phyloP scores from a whole-genome alignment of 1,140 invertebrate genomes.

The Drosophila eugracilis region DNA sequence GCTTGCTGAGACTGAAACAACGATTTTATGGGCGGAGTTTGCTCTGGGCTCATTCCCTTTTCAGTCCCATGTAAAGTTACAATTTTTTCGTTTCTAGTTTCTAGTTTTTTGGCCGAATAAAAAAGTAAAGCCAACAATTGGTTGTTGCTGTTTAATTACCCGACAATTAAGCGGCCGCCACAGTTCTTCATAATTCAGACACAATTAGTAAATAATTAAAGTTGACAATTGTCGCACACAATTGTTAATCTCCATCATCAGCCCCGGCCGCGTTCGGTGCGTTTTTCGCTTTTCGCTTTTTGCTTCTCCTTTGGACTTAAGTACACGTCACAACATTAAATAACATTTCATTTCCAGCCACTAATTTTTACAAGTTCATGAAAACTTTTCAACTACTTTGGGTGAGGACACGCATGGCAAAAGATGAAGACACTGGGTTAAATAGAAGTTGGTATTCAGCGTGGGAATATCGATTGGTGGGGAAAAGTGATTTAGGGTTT shows the following conservation, averaged over 20 bases:
- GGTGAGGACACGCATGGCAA: slow-evolving; percentile 12
- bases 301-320: slow-evolving; percentile 23
- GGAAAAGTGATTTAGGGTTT: background rate
- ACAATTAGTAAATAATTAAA: slow-evolving; percentile 81
- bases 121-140: slow-evolving; percentile 42
- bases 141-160: slow-evolving; percentile 57
- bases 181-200: slow-evolving; percentile 74
- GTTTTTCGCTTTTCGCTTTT: slow-evolving; percentile 9
- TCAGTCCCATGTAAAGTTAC: slow-evolving; percentile 20
- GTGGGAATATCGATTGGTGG: slow-evolving; percentile 8
- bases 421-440: background rate
- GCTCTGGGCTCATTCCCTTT: slow-evolving; percentile 13
- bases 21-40: slow-evolving; percentile 61
- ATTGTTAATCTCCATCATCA: slow-evolving; percentile 55
- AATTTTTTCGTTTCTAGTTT: background rate
- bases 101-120: slow-evolving; percentile 25
- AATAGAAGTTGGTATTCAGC: background rate
- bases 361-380: slow-evolving; percentile 14
- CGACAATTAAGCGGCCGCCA: slow-evolving; percentile 62
- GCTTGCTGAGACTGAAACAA: slow-evolving; percentile 2
- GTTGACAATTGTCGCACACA: slow-evolving; percentile 72
- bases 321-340: slow-evolving; percentile 67
- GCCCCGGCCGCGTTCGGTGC: slow-evolving; percentile 18
- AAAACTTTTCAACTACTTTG: slow-evolving; percentile 30
- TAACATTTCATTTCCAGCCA: slow-evolving; percentile 26